Evolutionary conservation across 2,113 vertebrate genomes (phyloP).

Genomic region (Pardalotus punctatus): DNA sequence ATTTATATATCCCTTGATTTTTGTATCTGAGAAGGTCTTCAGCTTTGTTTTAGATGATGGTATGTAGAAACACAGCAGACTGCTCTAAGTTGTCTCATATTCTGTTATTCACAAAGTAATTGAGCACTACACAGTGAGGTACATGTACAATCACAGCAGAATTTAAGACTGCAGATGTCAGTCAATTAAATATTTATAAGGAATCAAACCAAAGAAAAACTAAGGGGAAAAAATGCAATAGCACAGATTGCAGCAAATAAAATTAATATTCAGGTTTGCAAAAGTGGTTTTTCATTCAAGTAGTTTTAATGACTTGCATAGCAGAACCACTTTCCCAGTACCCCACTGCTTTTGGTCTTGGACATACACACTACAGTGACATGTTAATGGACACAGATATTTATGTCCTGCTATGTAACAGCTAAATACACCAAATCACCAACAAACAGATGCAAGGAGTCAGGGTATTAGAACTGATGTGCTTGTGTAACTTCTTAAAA

Average conservation of each 20-base stretch:
- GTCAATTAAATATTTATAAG: neutral
- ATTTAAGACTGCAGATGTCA: neutral
- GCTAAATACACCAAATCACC: neutral
- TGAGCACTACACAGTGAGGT: neutral
- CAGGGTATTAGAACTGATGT: neutral
- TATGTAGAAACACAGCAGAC: neutral
- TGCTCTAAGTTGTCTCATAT: neutral
- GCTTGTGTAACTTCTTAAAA: neutral
- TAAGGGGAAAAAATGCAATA: neutral
- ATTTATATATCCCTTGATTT: neutral
- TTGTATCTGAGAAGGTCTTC: neutral
- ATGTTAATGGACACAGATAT: neutral
- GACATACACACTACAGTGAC: neutral
- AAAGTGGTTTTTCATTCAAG: neutral
- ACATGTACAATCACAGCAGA: neutral
- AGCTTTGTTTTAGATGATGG: neutral
- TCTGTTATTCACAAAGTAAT: neutral
- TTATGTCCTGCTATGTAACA: neutral
- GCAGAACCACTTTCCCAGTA: neutral
- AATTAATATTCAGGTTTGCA: neutral
- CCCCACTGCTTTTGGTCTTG: neutral
- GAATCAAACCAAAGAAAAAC: neutral
- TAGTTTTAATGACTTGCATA: neutral
- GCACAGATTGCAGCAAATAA: neutral
- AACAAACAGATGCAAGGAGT: neutral